A percentile compares a stretch with the other conserved stretches of the same genome.
Evolutionary conservation across 2,888 invertebrate species (phyloP).

Genomic region (Limenitis arthemis): DNA sequence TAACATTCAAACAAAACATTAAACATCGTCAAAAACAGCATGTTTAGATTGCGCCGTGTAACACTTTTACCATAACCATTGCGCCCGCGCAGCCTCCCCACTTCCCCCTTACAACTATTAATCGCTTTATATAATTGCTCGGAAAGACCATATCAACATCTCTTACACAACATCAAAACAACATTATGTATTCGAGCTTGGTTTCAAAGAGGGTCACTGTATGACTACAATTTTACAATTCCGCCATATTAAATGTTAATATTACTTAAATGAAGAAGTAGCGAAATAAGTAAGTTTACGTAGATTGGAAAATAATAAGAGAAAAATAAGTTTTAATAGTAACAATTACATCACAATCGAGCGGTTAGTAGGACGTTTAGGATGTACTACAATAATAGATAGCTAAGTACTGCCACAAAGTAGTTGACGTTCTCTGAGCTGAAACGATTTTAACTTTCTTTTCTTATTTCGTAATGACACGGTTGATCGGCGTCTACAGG

Average conservation of each 20-base stretch:
- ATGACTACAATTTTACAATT: conserved; percentile 29
- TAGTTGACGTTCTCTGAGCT: conserved; percentile 44
- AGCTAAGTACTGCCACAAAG: conserved; percentile 21
- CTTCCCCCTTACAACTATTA: conserved; percentile 37
- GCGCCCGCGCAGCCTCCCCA: conserved; percentile 39
- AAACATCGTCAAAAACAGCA: too few relatives aligned
- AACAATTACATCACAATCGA: conserved; percentile 39
- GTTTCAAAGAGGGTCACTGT: conserved; percentile 46
- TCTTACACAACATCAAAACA: conserved; percentile 58
- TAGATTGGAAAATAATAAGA: conserved; percentile 7
- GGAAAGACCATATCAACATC: conserved; percentile 57
- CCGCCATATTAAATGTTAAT: not conserved
- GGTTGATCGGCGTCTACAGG: conserved; percentile 44
- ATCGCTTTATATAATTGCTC: conserved; percentile 64
- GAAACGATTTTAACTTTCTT: conserved; percentile 57
- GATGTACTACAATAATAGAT: conserved; percentile 32
- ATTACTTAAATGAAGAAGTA: too few relatives aligned
- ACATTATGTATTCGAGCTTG: conserved; percentile 51
- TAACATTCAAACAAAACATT: too few relatives aligned
- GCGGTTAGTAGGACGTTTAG: conserved; percentile 33
- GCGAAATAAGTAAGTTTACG: too few relatives aligned
- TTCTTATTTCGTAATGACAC: conserved; percentile 63
- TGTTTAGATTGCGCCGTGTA: too few relatives aligned
- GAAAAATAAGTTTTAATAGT: too few relatives aligned
- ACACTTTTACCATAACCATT: too few relatives aligned